A percentile compares a stretch with the other conserved stretches of the same genome.
These are phyloP conservation scores for Periophthalmus magnuspinnatus DNA, from an alignment of 2,797 vertebrate genomes.

Conservation along the genomic window DNA sequence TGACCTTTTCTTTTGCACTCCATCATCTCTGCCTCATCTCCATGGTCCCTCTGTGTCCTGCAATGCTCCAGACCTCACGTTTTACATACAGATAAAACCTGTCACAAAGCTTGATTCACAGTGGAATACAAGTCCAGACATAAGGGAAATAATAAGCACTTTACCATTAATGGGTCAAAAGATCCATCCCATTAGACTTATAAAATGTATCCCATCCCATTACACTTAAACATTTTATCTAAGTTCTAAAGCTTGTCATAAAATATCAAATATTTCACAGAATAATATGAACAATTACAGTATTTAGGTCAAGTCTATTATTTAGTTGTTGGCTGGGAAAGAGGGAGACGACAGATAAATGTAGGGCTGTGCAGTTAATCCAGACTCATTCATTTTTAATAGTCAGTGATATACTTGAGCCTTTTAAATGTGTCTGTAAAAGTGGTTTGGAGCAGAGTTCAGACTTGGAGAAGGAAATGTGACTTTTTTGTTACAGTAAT, in stretches of 20 bases:
- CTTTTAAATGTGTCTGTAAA: not conserved
- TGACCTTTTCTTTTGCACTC: slow-evolving; percentile 70
- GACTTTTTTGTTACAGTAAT: too few relatives aligned
- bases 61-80: slow-evolving; percentile 32
- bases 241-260: not conserved
- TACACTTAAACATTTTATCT: too few relatives aligned
- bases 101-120: slow-evolving; percentile 27
- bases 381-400: not conserved
- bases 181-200: too few relatives aligned
- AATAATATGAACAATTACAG: too few relatives aligned
- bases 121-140: slow-evolving; percentile 21
- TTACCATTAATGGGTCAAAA: too few relatives aligned
- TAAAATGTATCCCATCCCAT: not conserved
- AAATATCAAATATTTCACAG: too few relatives aligned
- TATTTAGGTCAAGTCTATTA: too few relatives aligned
- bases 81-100: slow-evolving; percentile 23
- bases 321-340: too few relatives aligned
- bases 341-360: too few relatives aligned
- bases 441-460: too few relatives aligned
- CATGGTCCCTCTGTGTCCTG: slow-evolving; percentile 51
- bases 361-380: too few relatives aligned
- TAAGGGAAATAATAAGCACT: not conserved
- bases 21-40: slow-evolving; percentile 65
- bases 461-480: too few relatives aligned
- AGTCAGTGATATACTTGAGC: not conserved